phyloP scores from a whole-genome alignment of 2,888 invertebrate genomes.

The Scrobipalpa atriplicella region DNA sequence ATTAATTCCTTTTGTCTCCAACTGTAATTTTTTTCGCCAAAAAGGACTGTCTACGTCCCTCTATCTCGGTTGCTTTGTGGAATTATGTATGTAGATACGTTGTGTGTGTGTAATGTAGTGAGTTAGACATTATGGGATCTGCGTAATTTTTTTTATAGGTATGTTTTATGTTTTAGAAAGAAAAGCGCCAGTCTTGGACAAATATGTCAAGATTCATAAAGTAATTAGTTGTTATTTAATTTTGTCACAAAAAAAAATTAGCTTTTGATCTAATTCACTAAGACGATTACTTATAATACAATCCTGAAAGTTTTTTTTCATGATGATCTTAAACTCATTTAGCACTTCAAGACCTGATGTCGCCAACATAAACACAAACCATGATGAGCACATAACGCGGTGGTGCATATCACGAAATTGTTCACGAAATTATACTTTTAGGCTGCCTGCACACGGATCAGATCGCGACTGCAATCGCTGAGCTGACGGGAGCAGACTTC shows the following conservation, averaged over 20 bases:
- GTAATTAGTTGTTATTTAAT: too few species aligned
- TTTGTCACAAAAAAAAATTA: too few species aligned
- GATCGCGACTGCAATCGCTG: conserved; percentile 65
- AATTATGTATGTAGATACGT: conserved; percentile 32
- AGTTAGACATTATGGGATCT: not conserved
- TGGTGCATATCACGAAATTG: conserved; percentile 8
- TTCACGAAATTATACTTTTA: conserved; percentile 23
- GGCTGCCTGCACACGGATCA: conserved; percentile 37
- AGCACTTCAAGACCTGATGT: too few species aligned
- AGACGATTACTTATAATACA: too few species aligned
- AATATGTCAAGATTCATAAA: too few species aligned
- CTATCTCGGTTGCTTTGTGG: conserved; percentile 42
- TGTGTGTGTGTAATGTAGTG: not conserved
- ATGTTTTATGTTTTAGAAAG: too few species aligned
- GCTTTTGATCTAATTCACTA: too few species aligned
- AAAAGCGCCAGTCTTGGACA: too few species aligned
- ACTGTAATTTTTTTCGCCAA: conserved; percentile 40
- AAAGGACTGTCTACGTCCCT: conserved; percentile 41
- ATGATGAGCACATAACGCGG: not conserved
- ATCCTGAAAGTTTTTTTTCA: too few species aligned
- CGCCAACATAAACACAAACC: not conserved
- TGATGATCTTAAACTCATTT: too few species aligned
- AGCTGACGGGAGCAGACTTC: conserved; percentile 67
- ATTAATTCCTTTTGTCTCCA: conserved; percentile 54
- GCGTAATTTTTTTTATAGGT: not conserved